Evolutionary conservation across 2,797 vertebrate genomes (phyloP), one percentile per base, ranked within the genome.

Genomic region (Bucorvus abyssinicus): DNA sequence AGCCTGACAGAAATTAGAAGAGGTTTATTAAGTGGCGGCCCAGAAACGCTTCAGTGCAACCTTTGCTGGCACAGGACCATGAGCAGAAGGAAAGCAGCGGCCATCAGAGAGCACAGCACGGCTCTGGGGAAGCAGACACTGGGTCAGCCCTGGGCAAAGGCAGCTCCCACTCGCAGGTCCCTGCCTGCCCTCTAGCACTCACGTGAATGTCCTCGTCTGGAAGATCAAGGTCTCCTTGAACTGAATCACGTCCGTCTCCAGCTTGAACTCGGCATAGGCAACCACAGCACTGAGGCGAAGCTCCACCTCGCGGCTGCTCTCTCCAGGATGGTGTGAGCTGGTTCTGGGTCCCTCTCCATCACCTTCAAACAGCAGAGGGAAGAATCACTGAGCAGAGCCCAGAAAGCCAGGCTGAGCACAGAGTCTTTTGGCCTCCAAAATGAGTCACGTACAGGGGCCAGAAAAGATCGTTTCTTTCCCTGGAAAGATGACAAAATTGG

Each of bases 171-270:
- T 27, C 1, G 0, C 15, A 15, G 49, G 78, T 34, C 20, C 44
- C 27, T n/a, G 49, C 52, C 36, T 36, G 50, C 71, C 38, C 59
- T 64, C 18, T 52, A 60, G 32, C 86, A 98, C 99, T 98, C 96
- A 99, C 99, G 97, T 94, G 86, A 98, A 98, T 1, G 96, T 94
- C 36, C 98, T 98, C 5, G 97, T 98, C 94, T 99, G 99, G 97
- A 98, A 99, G 65, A 99, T 97, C 90, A 98, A 87, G 0, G 99
- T 99, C 30, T 99, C 98, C 97, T 98, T 98, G 94, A 99, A 98
- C 60, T 65, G 92, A 85, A 99, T 96, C 3, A 77, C 4, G 0
- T 95, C 77, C 0, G 45, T 89, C 22, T 92, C 91, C 95, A 98
- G 98, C 50, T 90, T 95, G 92, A 98, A 98, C 24, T 98, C 96